phyloP scores from a whole-genome alignment of 2,888 invertebrate genomes.

The Platycheirus rosarum region DNA sequence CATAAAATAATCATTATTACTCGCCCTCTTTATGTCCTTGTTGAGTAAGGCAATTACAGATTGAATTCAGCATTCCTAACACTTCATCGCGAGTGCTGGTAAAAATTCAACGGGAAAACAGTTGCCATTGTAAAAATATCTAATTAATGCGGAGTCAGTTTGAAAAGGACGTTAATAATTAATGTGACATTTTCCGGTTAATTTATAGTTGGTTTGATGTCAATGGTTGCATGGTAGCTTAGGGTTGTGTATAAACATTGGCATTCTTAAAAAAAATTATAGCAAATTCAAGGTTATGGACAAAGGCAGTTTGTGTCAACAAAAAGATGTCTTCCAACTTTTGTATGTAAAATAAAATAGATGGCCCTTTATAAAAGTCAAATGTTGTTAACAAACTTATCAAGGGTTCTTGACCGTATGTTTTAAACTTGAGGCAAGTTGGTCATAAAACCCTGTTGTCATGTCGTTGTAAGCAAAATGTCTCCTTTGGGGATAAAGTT shows the following conservation, averaged over 20 bases:
- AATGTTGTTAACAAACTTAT: too few relatives aligned
- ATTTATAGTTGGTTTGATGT: constrained; percentile 69
- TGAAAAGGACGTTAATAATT: constrained; percentile 71
- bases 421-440: too few relatives aligned
- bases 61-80: constrained; percentile 30
- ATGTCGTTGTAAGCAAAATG: too few relatives aligned
- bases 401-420: too few relatives aligned
- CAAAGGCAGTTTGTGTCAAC: too few relatives aligned
- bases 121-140: constrained; percentile 54
- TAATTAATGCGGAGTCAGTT: constrained; percentile 68
- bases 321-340: too few relatives aligned
- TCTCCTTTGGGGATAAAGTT: too few relatives aligned
- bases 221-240: constrained; percentile 59
- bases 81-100: constrained; percentile 27
- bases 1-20: constrained; percentile 69
- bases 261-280: constrained; percentile 1
- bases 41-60: constrained; percentile 68
- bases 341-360: too few relatives aligned
- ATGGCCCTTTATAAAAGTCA: too few relatives aligned
- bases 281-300: too few relatives aligned
- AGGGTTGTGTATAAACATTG: constrained; percentile 53
- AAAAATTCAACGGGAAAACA: constrained; percentile 51
- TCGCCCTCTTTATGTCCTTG: constrained; percentile 65
- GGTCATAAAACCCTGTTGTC: too few relatives aligned
- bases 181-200: constrained; percentile 64